phyloP scores from a whole-genome alignment of 2,888 invertebrate species.

The Danaus chrysippus region DNA sequence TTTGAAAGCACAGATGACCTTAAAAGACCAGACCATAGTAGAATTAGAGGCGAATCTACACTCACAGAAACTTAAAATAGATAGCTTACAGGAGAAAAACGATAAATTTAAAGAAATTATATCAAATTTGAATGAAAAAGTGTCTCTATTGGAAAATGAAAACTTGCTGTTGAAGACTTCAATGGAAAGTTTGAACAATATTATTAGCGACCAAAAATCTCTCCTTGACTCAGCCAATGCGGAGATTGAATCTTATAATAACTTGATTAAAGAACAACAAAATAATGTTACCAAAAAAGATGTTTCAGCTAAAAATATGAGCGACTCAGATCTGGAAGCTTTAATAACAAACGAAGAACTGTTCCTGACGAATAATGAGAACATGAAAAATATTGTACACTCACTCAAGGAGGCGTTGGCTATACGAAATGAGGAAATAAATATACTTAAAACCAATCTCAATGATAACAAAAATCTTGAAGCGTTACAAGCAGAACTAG shows the following conservation, averaged over 20 bases:
- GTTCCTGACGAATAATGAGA: slow-evolving; percentile 63
- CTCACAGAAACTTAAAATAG: slow-evolving; percentile 48
- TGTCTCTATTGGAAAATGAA: slow-evolving; percentile 48
- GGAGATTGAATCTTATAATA: slow-evolving; percentile 56
- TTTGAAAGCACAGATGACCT: slow-evolving; percentile 46
- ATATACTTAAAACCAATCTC: slow-evolving; percentile 41
- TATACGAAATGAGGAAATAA: slow-evolving; percentile 52
- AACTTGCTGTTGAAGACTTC: slow-evolving; percentile 50
- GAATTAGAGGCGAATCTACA: slow-evolving; percentile 52
- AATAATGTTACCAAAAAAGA: slow-evolving; percentile 49
- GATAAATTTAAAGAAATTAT: slow-evolving; percentile 46
- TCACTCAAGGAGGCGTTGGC: slow-evolving; percentile 52
- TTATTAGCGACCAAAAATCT: slow-evolving; percentile 52
- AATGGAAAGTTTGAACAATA: slow-evolving; percentile 51
- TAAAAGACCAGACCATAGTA: slow-evolving; percentile 46
- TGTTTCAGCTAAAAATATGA: slow-evolving; percentile 37
- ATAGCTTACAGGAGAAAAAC: slow-evolving; percentile 49
- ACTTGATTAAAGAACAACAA: slow-evolving; percentile 56
- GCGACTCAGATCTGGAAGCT: slow-evolving; percentile 47
- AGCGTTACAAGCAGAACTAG: slow-evolving; percentile 37
- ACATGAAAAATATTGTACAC: slow-evolving; percentile 60
- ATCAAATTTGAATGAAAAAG: slow-evolving; percentile 45
- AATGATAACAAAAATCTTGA: slow-evolving; percentile 21
- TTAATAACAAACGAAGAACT: slow-evolving; percentile 62
- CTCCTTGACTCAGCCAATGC: slow-evolving; percentile 44